phyloP scores from a whole-genome alignment of 2,888 invertebrate species.

The Syritta pipiens region DNA sequence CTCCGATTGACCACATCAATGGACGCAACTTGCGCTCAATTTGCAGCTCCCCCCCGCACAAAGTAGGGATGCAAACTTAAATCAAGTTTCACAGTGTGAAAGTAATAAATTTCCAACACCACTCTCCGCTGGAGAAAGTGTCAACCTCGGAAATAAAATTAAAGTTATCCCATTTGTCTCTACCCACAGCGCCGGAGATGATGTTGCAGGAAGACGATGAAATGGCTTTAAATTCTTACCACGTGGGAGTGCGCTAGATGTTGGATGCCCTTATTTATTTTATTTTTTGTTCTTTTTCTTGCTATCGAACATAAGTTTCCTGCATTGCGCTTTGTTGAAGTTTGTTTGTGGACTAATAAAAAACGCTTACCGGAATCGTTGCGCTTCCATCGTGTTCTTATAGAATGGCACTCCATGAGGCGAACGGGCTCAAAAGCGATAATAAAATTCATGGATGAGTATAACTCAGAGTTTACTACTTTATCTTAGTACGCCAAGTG shows the following conservation, averaged over 20 bases:
- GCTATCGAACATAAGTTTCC: constrained; percentile 54
- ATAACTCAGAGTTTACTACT: constrained; percentile 25
- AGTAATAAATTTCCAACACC: constrained; percentile 56
- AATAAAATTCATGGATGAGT: constrained; percentile 43
- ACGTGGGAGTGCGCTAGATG: not conserved
- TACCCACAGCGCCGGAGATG: too few relatives aligned
- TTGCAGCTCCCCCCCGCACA: not conserved
- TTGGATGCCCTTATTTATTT: not conserved
- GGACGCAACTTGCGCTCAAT: too few relatives aligned
- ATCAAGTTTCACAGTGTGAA: constrained; percentile 63
- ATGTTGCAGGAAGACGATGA: too few relatives aligned
- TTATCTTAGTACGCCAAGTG: not conserved
- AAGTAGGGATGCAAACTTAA: constrained; percentile 47
- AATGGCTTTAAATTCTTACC: too few relatives aligned
- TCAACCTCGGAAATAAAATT: constrained; percentile 58
- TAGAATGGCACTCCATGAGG: too few relatives aligned
- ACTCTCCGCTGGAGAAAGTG: constrained; percentile 36
- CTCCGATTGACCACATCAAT: too few relatives aligned
- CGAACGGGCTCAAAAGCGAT: not conserved
- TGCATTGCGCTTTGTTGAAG: constrained; percentile 32
- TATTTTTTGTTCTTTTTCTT: too few relatives aligned
- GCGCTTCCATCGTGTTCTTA: not conserved
- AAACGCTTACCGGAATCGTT: constrained; percentile 21
- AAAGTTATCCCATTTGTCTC: constrained; percentile 34
- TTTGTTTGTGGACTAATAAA: constrained; percentile 54